Percentiles rank a stretch among this genome's conserved stretches.
phyloP scores from a whole-genome alignment of 2,888 invertebrate species.

The Ferrisia virgata region DNA sequence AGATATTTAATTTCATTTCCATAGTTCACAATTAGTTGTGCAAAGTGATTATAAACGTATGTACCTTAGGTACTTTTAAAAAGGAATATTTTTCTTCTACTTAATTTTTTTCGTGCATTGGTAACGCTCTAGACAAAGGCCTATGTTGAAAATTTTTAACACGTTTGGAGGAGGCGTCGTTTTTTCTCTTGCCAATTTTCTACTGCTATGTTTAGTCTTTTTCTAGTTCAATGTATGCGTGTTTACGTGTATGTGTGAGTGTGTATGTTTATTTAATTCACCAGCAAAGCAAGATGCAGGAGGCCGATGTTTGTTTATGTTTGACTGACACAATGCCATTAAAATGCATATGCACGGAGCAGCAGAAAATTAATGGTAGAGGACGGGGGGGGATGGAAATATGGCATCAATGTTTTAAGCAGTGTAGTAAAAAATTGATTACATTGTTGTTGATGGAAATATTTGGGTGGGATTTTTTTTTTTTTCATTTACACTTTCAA shows the following conservation, averaged over 20 bases:
- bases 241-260: no score
- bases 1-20: conserved; percentile 23
- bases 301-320: conserved; percentile 7
- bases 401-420: background rate
- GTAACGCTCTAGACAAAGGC: background rate
- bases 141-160: background rate
- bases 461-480: background rate
- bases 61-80: background rate
- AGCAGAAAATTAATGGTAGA: background rate
- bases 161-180: background rate
- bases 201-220: conserved; percentile 25
- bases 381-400: background rate
- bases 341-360: background rate
- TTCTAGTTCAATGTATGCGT: background rate
- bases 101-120: no score
- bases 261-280: background rate
- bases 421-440: background rate
- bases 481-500: no score
- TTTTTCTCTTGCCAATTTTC: background rate
- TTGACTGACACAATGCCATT: background rate
- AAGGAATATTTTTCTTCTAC: background rate
- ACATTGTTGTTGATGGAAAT: background rate
- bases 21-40: background rate
- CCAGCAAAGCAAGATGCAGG: background rate
- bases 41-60: background rate